Base-by-base conservation (phyloP, 2,113 vertebrate species). In the Thinocorus orbignyianus region DNA sequence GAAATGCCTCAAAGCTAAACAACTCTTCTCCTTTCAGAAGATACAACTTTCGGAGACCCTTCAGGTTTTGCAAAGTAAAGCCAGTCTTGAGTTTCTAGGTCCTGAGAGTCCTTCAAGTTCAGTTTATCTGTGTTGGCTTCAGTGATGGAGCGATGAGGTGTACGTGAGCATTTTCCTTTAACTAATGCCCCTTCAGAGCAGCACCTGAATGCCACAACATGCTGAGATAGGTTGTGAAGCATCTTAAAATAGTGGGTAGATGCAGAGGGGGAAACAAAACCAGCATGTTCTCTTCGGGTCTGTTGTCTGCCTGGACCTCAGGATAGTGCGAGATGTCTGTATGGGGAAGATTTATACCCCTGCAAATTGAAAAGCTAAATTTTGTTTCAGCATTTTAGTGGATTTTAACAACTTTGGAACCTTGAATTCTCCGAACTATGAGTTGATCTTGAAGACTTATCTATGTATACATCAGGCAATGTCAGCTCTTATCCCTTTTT, bases 101-200 rank as follows among this genome's bases (percentile, higher is more conserved):
- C 51, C n/a, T 46, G 37, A 26, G 23, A 84, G 31, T 24, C 31
- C 48, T 82, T 93, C 33, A 68, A 35, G 16, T 76, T 76, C 66
- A 35, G 58, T 78, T 86, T 62, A 10, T 72, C 52, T 78, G 10
- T 17, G 10, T 57, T 64, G 42, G 4, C 6, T 73, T 58, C 4
- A 1, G 37, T 25, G 52, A 1, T 37, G 23, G 52, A 44, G 35
- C 24, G 48, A 58, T 7, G 1, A 25, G 15, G 37, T 2, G 0
- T 51, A 41, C 1, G 1, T 33, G 37, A 88, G 18, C 25, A 5
- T 37, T 64, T 84, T 52, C 17, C 80, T 91, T 64, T 31, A 62
- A 41, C 7, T 54, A 46, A 48, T 42, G 49, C 26, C 54, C 39
- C 48, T 80, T 74, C 39, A 37, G 55, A 88, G 55, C 49, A 60